Base-by-base conservation (phyloP, 2,888 invertebrate species). In the Pristionchus arcanus region DNA sequence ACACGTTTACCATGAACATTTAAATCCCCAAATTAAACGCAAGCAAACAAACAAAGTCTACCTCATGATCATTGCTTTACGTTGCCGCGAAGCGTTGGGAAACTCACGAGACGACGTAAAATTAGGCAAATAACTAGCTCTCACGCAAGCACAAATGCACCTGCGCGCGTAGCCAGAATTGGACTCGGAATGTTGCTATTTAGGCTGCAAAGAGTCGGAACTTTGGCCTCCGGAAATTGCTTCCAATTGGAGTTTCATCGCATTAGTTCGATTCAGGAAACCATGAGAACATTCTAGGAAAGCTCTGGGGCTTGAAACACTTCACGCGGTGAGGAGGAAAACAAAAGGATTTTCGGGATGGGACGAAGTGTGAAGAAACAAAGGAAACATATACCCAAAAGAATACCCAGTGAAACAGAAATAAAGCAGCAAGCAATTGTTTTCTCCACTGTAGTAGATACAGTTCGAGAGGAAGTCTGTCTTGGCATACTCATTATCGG, bases 261-360 rank as follows among this genome's bases (percentile, higher is more conserved):
- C 9, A 49, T 49, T 49, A 49, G 9, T 49, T 49, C 9, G 9
- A 9, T 49, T 9, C 42, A 13, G n/a, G 16, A 34, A 21, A 71
- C 15, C 74, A 25, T 19, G 11, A 11, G 37, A 74, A 21, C 9
- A 7, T 21, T 21, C 74, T 21, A 11, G 74, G 28, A n/a, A 74
- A 37, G 9, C 37, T 37, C 25, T 68, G 9, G 0, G 37, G 21
- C 74, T 74, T 74, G 34, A 37, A 74, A 34, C 74, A 74, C 74
- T 74, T 25, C 21, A 71, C 4, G 15, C 15, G 31, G 59, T n/a
- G 25, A 15, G 28, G 31, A 28, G 2, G 74, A 42, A 74, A 74
- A 74, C 74, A 74, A 74, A 74, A 68, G 74, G 74, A 74, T 74
- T 74, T 74, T 37, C 74, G 74, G 74, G 74, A 74, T 25, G 74